Base-by-base conservation (phyloP, 1,140 invertebrate species). In the Drosophila jambulina region DNA sequence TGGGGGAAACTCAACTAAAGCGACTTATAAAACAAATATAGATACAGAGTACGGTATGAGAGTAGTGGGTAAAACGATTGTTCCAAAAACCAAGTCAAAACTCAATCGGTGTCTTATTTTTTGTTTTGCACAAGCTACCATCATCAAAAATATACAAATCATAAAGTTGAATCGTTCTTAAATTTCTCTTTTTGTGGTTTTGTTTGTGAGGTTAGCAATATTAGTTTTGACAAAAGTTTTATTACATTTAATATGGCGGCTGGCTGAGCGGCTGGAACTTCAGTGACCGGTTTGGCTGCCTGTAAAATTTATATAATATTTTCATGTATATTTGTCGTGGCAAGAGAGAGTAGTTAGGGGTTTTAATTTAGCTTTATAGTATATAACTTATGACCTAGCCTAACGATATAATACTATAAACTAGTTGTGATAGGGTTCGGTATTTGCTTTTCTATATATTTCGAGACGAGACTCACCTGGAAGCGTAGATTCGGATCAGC, bases 401-500 rank as follows among this genome's bases (percentile, higher is more conserved):
- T 56, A 56, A 56, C 15, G 9, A 25, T 15, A 38, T 38, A 74
- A 60, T 13, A 15, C 23, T 38, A 67, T 21, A 25, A 2, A n/a
- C 36, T 56, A 56, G 15, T 25, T 56, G 32, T 36, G 19, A 53
- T 53, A 21, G 29, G 51, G 15, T 21, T 45, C 2, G n/a, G 13
- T 4, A 9, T 0, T 13, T 32, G 3, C 0, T 19, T 4, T 51
- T 51, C 12, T 8, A 2, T 9, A 17, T 12, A 48, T 48, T 27
- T 29, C 46, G 17, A 27, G 1, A 32, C n/a, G 49, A 46, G 13
- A 91, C 85, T 92, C 78, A 92, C 91, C 96, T 98, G 97, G 91
- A 99, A 95, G 94, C 97, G 97, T 94, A 97, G 97, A 94, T 97
- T 96, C 78, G 96, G 97, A 94, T 98, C 96, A 91, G 95, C 95